Evolutionary conservation across 1,140 invertebrate species (phyloP), one percentile per base, ranked within the genome.

Genomic region (Habropoda laboriosa): DNA sequence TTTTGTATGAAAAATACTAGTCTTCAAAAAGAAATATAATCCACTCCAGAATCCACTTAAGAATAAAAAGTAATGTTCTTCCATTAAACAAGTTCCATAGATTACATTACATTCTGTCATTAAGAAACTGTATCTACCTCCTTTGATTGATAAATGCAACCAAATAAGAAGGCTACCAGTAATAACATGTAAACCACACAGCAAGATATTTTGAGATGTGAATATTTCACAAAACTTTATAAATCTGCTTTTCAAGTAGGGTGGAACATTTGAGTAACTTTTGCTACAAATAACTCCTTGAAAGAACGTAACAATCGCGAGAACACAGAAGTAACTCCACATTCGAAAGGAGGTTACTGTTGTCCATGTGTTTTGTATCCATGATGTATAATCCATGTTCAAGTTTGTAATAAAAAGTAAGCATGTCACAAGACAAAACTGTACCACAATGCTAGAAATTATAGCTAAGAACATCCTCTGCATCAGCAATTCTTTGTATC

Each of bases 31-130:
- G 84, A 95, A 95, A 84, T 95, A 96, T 68, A 96, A 91, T 58
- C 96, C 96, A 74, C 94, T 95, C 93, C 95, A 96, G 53, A 96
- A 92, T 27, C 96, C 96, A 70, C 94, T 94, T 78, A 95, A 91
- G 16, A 96, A 91, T 24, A 96, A 82, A 85, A 96, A 96, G 13
- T 94, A 92, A 66, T 94, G 91, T 75, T 94, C 93, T 79, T 95
- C 94, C 49, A 93, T 92, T 6, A 95, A 81, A 80, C 93, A 94
- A 0, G 55, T 81, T 18, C 80, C 85, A 21, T 85, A 32, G 0
- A 71, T 49, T 30, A 86, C 77, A 32, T 82, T 82, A 75, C 92
- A 93, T 7, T 74, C 71, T 55, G 82, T 87, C 13, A 86, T 93
- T 30, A 95, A 86, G 16, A 91, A 92, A 81, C 91, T 93, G 76